Evolutionary conservation across 2,113 vertebrate species (phyloP).

Genomic region (Willisornis vidua): DNA sequence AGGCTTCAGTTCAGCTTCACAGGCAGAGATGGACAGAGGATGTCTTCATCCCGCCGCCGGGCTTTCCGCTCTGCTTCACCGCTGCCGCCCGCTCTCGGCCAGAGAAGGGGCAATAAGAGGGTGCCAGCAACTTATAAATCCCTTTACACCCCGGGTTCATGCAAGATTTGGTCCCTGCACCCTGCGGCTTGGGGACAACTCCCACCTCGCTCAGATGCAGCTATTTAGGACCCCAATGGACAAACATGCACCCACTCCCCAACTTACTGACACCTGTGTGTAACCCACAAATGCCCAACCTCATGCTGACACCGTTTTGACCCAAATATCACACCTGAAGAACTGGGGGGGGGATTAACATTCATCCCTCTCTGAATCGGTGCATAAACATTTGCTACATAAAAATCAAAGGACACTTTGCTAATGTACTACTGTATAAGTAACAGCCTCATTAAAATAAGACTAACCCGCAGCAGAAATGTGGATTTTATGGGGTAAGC

Average conservation of each 20-base stretch:
- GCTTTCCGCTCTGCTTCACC: background rate
- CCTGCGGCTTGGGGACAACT: background rate
- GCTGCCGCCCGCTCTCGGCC: background rate
- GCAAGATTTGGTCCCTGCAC: background rate
- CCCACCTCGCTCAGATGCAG: background rate
- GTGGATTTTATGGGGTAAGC: slow-evolving; percentile 49
- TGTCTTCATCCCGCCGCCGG: background rate
- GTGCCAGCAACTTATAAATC: background rate
- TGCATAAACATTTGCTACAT: slow-evolving; percentile 28
- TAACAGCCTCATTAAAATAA: slow-evolving; percentile 66
- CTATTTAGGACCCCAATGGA: fast-evolving
- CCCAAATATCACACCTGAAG: background rate
- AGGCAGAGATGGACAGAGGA: slow-evolving; percentile 46
- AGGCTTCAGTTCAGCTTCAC: slow-evolving; percentile 26
- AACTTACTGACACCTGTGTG: background rate
- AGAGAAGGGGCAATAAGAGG: background rate
- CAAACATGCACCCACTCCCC: fast-evolving
- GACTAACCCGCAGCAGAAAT: slow-evolving; percentile 27
- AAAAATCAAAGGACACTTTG: slow-evolving; percentile 69
- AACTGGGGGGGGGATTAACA: background rate
- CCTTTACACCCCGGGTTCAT: background rate
- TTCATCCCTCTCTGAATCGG: background rate
- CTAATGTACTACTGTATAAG: slow-evolving; percentile 71
- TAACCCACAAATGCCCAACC: background rate
- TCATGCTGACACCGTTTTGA: background rate